Base-by-base conservation (phyloP, 2,113 vertebrate species). In the Aegithalos caudatus region DNA sequence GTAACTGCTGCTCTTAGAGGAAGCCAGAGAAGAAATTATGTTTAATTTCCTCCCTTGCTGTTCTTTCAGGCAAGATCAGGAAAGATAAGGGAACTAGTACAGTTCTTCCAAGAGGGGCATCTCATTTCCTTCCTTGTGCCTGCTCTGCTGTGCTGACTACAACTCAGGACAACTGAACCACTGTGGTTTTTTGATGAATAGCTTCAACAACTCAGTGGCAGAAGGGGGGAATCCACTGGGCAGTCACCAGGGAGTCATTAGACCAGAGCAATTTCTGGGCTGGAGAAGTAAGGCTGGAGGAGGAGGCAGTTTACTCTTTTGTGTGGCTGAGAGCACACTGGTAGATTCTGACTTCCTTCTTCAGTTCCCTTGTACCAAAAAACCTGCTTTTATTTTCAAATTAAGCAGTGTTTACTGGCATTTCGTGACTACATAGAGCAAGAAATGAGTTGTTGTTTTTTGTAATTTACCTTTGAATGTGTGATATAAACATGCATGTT, bases 351-450 rank as follows among this genome's bases (percentile, higher is more conserved):
- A 38, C 47, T 24, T 78, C 22, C 16, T 83, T 9, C 23, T 81
- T 28, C 1, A 3, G 5, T 66, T 90, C 73, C 54, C 5, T 0
- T 23, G 12, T n/a, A 28, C 38, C 54, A 51, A 62, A 86, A 84
- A 67, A 6, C 12, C 13, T 71, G 48, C 47, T 13, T 71, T 61
- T 76, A 42, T 86, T 62, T 88, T 83, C 29, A 47, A 28, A 37
- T 69, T 37, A n/a, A 44, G 12, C 33, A 91, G 25, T 4, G 2
- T 33, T 65, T 79, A 17, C 14, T 25, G 8, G 18, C 0, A 0
- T 90, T 88, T 77, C 50, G 24, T 0, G 22, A 53, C 48, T n/a
- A 44, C 4, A 2, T 1, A 33, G 37, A 70, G 31, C 12, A 65
- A n/a, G 17, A 56, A 69, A n/a, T 4, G 9, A 24, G 0, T 64